phyloP scores from a whole-genome alignment of 1,140 invertebrate genomes.

The Brachionus sp. region DNA sequence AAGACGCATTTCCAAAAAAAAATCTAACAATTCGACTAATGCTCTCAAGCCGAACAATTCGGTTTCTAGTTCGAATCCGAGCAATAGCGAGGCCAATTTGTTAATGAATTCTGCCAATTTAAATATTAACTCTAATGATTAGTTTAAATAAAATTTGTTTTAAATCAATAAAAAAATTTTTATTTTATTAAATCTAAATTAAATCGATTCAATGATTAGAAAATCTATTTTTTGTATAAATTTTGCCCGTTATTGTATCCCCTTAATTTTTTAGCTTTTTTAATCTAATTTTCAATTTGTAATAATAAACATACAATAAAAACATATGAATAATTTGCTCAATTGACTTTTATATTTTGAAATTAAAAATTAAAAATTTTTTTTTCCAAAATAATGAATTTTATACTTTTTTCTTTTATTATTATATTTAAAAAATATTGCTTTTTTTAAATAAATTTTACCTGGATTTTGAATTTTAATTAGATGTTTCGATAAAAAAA shows the following conservation, averaged over 20 bases:
- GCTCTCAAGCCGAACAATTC: neutral
- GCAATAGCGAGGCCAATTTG: neutral
- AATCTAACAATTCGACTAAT: neutral
- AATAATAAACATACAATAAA: neutral
- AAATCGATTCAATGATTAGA: neutral
- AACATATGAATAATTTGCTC: neutral
- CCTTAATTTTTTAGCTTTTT: neutral
- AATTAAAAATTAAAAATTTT: neutral
- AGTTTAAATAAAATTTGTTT: neutral
- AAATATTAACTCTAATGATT: neutral
- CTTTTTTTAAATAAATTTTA: neutral
- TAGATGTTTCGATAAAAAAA: neutral
- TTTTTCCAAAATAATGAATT: neutral
- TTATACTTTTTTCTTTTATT: neutral
- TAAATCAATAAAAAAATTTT: neutral
- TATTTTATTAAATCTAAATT: neutral
- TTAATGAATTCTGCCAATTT: neutral
- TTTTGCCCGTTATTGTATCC: neutral
- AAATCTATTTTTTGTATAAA: neutral
- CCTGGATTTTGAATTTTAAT: neutral
- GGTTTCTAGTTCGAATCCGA: neutral
- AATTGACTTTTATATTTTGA: neutral
- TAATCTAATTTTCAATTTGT: neutral
- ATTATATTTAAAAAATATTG: neutral
- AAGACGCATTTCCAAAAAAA: slow-evolving; percentile 16